These are phyloP conservation scores for Sorex fumeus DNA, from an alignment of 2,113 vertebrate genomes.

Conservation along the genomic window DNA sequence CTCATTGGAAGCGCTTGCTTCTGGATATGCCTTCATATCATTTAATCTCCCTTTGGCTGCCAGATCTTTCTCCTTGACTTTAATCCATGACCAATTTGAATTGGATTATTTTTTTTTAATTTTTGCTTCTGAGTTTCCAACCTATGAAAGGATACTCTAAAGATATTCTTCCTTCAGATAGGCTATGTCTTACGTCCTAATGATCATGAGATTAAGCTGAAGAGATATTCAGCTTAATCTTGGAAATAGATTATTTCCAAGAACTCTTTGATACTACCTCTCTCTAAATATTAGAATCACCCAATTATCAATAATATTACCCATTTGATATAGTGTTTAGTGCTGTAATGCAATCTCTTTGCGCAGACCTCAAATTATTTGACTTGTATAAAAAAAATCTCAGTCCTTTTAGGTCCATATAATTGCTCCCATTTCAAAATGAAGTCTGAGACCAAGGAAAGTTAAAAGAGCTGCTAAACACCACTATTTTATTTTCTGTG, in stretches of 20 bases:
- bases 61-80: neutral
- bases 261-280: neutral
- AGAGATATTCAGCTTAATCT: neutral
- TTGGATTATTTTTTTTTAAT: neutral
- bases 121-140: neutral
- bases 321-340: neutral
- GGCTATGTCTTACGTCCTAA: neutral
- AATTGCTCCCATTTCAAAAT: neutral
- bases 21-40: neutral
- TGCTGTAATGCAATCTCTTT: conserved; percentile 11
- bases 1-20: neutral
- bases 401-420: neutral
- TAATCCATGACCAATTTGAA: neutral
- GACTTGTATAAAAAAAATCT: neutral
- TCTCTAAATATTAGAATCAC: neutral
- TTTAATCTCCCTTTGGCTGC: neutral
- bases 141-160: neutral
- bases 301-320: neutral
- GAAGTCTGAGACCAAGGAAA: neutral
- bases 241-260: neutral
- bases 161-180: neutral
- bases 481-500: neutral
- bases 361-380: neutral
- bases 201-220: neutral
- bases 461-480: conserved; percentile 15